Conservation (phyloP, 1,140 invertebrate genomes). For the Diabrotica undecimpunctata region DNA sequence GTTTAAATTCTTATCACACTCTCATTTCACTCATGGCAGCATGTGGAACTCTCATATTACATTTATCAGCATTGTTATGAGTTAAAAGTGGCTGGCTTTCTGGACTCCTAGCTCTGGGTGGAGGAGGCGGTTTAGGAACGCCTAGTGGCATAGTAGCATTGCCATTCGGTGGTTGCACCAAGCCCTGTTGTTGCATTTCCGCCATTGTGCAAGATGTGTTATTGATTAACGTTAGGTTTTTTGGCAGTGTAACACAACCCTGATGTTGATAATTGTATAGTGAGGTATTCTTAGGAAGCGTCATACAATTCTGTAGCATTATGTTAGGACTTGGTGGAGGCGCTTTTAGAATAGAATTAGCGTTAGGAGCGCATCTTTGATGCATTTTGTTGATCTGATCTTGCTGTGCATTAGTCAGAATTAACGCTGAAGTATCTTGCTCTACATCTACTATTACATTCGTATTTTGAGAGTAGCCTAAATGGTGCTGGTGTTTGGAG, state of each 20-base stretch:
- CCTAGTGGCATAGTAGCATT: constrained; percentile 52
- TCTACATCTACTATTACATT: constrained; percentile 79
- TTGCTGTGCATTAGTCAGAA: constrained; percentile 55
- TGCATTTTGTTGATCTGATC: constrained; percentile 43
- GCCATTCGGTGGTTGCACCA: constrained; percentile 54
- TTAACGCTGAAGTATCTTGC: constrained; percentile 65
- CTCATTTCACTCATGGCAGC: constrained; percentile 78
- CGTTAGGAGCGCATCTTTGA: constrained; percentile 56
- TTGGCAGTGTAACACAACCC: constrained; percentile 57
- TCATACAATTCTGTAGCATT: constrained; percentile 60
- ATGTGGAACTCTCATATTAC: constrained; percentile 61
- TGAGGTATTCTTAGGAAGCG: constrained; percentile 56
- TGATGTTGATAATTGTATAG: constrained; percentile 44
- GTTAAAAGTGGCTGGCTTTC: constrained; percentile 57
- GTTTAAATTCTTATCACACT: constrained; percentile 61
- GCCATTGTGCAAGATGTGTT: constrained; percentile 53
- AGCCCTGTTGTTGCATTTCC: constrained; percentile 55
- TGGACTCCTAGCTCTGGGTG: constrained; percentile 55
- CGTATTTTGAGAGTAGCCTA: constrained; percentile 63
- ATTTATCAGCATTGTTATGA: constrained; percentile 36
- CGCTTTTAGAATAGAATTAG: constrained; percentile 55
- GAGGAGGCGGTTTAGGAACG: constrained; percentile 56
- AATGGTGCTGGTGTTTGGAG: constrained; percentile 63
- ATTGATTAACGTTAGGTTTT: constrained; percentile 56
- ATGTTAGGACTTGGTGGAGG: constrained; percentile 58